Evolutionary conservation across 1,140 invertebrate genomes (phyloP).

Genomic region (Drosophila gunungcola): DNA sequence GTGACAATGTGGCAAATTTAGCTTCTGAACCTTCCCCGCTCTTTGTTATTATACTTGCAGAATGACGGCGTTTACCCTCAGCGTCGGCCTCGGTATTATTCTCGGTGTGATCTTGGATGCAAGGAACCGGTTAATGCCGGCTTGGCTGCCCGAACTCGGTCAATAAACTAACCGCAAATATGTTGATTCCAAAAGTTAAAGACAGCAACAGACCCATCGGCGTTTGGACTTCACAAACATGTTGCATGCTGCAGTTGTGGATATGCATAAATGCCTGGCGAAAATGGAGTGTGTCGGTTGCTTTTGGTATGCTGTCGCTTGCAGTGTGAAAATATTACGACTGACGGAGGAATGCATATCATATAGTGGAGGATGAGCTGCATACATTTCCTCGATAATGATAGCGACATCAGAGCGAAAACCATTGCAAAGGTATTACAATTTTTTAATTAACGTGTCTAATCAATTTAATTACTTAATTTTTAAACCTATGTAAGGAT

Average conservation of each 20-base stretch:
- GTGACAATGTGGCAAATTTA: slow-evolving; percentile 70
- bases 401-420: too few relatives aligned
- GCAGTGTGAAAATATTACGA: not conserved
- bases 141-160: slow-evolving; percentile 44
- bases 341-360: not conserved
- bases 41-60: not conserved
- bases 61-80: slow-evolving; percentile 2
- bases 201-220: slow-evolving; percentile 16
- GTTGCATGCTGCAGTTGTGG: slow-evolving; percentile 21
- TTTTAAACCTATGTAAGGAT: too few relatives aligned
- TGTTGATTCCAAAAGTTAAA: slow-evolving; percentile 40
- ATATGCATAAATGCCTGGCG: slow-evolving; percentile 29
- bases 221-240: slow-evolving; percentile 18
- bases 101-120: slow-evolving; percentile 14
- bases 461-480: too few relatives aligned
- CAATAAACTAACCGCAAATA: slow-evolving; percentile 77
- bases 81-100: slow-evolving; percentile 9
- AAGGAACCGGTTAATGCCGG: slow-evolving; percentile 26
- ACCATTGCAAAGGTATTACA: too few relatives aligned
- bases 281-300: slow-evolving; percentile 18
- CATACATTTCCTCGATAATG: too few relatives aligned
- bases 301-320: not conserved
- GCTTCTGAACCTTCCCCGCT: slow-evolving; percentile 1
- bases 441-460: too few relatives aligned
- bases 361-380: too few relatives aligned